These are phyloP conservation scores for Lepidurus arcticus DNA, from an alignment of 1,140 invertebrate genomes.

Conservation along the genomic window DNA sequence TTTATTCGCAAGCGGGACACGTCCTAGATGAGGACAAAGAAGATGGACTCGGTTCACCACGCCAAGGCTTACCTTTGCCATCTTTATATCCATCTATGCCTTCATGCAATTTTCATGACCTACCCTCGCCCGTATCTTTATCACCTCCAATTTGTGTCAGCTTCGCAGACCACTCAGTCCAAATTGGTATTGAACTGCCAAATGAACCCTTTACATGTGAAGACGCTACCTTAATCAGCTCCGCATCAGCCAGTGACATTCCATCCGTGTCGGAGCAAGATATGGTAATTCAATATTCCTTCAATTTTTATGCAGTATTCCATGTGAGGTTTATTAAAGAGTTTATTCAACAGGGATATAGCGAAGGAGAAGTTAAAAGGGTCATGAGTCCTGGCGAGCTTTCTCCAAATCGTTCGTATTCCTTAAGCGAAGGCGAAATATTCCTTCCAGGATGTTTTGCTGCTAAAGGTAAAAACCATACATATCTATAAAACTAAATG, in stretches of 20 bases:
- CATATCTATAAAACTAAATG: background rate
- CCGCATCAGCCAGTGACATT: background rate
- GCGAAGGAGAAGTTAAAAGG: constrained; percentile 6
- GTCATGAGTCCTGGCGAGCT: background rate
- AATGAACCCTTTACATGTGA: background rate
- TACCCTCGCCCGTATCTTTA: background rate
- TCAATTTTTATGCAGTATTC: background rate
- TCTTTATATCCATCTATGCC: background rate
- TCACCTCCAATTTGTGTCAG: background rate
- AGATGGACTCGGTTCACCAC: background rate
- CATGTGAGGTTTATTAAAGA: background rate
- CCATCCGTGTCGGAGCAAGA: background rate
- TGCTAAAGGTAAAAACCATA: background rate
- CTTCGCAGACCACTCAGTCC: background rate
- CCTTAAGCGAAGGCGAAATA: background rate
- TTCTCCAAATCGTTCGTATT: background rate
- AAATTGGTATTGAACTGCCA: background rate
- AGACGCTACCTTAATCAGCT: background rate
- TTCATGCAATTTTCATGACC: background rate
- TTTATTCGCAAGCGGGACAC: background rate
- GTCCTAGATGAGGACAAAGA: background rate
- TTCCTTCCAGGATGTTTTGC: background rate
- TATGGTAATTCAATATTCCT: background rate
- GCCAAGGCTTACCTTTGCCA: background rate
- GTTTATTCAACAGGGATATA: background rate